Evolutionary conservation across 2,797 vertebrate species (phyloP), one percentile per base, ranked within the genome.

Genomic region (Neomorphus geoffroyi): DNA sequence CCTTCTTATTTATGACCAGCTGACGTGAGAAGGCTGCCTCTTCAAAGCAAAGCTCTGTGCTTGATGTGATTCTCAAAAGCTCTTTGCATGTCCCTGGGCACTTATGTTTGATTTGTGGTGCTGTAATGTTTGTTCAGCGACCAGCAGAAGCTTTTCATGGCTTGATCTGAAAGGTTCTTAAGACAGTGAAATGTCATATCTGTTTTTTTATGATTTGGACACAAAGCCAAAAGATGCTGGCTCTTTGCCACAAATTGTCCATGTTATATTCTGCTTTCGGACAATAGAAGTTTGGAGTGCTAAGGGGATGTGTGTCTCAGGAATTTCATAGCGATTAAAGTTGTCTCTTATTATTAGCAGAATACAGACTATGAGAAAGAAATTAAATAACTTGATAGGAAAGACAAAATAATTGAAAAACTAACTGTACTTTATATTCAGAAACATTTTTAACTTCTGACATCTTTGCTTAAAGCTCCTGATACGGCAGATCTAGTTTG

Each of bases 101-200:
- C 66, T 82, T 90, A 54, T 12, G 92, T 93, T 80, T 66, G 5
- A 64, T 92, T 71, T 90, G 27, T 72, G 35, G 16, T 70, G 28
- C 46, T 80, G 41, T 74, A 88, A 41, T 69, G 50, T 81, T 93
- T 90, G 48, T 87, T 92, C 58, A 90, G 60, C 57, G 64, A 90
- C 48, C 53, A 77, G 79, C 48, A 84, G 80, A 80, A 90, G n/a
- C 60, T 85, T 41, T 88, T 74, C 90, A 77, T 82, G 71, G 78
- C 50, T 72, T 90, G 22, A 57, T 88, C 27, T 61, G 57, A 60
- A 66, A 57, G 37, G 69, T 57, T 95, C 69, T 80, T 74, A 82
- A 93, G 64, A 69, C 35, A 62, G 33, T 86, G n/a, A 84, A 93
- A 50, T 86, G n/a, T 54, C 45, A 2, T 28, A 53, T 23, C 45